phyloP scores from a whole-genome alignment of 2,797 vertebrate genomes.

The Tauraco hartlaubi region DNA sequence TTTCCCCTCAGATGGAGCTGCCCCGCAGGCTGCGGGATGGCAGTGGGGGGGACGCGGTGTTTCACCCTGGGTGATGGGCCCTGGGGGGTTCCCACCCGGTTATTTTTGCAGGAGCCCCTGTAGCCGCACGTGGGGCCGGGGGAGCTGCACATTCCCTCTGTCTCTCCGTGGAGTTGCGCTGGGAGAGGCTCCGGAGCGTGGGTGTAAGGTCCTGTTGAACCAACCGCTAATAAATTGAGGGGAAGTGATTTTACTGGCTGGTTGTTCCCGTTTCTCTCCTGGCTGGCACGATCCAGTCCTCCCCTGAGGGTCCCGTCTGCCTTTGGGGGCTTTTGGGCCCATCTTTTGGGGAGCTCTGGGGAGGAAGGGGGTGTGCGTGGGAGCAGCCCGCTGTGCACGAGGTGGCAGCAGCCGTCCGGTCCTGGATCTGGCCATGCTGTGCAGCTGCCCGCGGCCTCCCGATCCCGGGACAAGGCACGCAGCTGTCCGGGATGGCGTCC shows the following conservation, averaged over 20 bases:
- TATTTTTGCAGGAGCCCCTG: slow-evolving; percentile 59
- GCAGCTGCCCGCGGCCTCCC: accelerated
- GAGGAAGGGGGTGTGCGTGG: background rate
- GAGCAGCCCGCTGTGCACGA: background rate
- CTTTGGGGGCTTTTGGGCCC: background rate
- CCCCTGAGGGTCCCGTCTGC: background rate
- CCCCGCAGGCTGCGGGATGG: background rate
- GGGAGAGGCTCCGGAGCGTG: slow-evolving; percentile 44
- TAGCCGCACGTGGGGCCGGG: slow-evolving; percentile 7
- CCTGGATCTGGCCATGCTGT: accelerated
- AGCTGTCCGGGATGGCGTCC: background rate
- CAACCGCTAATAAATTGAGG: slow-evolving; percentile 81
- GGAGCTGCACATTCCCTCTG: slow-evolving; percentile 26
- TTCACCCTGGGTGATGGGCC: background rate
- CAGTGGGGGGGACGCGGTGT: accelerated
- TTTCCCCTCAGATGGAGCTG: background rate
- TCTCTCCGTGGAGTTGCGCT: slow-evolving; percentile 36
- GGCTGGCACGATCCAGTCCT: accelerated
- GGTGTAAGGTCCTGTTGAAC: slow-evolving; percentile 69
- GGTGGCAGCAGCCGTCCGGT: slow-evolving; percentile 57
- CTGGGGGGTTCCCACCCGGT: accelerated
- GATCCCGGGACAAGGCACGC: background rate
- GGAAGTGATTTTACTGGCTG: slow-evolving; percentile 75
- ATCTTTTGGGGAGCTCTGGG: background rate
- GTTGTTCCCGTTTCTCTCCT: background rate